Conservation (phyloP, 1,140 invertebrate genomes). For the Caerostris darwini region DNA sequence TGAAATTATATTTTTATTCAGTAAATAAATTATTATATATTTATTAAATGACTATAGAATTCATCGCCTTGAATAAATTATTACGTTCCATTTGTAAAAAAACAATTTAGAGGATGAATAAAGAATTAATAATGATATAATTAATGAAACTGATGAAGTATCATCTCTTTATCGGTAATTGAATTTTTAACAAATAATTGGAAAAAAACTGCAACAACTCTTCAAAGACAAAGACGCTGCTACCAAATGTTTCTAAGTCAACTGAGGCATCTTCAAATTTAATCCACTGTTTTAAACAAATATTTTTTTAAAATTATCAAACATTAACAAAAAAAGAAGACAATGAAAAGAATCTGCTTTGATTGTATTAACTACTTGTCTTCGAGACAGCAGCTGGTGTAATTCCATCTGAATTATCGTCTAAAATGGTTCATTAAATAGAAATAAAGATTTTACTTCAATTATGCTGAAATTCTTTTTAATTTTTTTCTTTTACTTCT, state of each 20-base stretch:
- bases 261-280: neutral
- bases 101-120: too few relatives aligned
- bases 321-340: neutral
- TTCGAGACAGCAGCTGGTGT: neutral
- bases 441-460: slow-evolving; percentile 34
- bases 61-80: too few relatives aligned
- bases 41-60: too few relatives aligned
- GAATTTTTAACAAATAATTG: neutral
- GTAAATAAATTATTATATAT: too few relatives aligned
- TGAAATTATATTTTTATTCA: too few relatives aligned
- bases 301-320: neutral
- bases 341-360: too few relatives aligned
- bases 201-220: neutral
- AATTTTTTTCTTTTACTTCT: neutral
- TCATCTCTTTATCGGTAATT: neutral
- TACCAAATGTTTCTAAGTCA: neutral
- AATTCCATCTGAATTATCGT: slow-evolving; percentile 33
- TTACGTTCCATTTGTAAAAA: too few relatives aligned
- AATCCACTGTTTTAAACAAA: neutral
- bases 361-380: neutral
- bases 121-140: too few relatives aligned
- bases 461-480: slow-evolving; percentile 11
- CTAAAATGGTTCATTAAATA: slow-evolving; percentile 36
- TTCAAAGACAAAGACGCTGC: neutral
- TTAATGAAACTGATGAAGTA: too few relatives aligned